These are phyloP conservation scores for Nycticorax nycticorax DNA, from an alignment of 2,113 vertebrate genomes.

Conservation along the genomic window DNA sequence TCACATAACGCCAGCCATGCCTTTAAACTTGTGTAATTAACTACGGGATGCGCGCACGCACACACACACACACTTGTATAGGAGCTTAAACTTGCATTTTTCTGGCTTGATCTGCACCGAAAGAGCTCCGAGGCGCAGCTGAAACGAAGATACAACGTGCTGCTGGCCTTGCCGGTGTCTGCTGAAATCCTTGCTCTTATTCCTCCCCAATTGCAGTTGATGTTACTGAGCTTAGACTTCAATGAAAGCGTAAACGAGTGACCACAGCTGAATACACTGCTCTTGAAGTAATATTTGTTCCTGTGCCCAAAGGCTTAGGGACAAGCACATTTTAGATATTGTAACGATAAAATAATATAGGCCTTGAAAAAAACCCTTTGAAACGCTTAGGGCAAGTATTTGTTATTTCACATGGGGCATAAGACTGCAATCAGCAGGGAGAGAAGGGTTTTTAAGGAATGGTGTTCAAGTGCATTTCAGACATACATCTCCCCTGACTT, in stretches of 20 bases:
- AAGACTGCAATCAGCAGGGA: not conserved
- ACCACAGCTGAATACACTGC: not conserved
- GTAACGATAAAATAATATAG: not conserved
- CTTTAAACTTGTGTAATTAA: not conserved
- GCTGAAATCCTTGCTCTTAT: not conserved
- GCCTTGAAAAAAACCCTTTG: not conserved
- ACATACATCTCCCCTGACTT: not conserved
- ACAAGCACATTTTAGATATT: not conserved
- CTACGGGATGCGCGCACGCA: not conserved
- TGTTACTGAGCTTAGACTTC: not conserved
- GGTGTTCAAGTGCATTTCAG: not conserved
- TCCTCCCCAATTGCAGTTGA: not conserved
- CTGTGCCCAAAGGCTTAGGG: not conserved
- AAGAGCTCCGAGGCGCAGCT: not conserved
- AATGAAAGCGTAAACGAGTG: not conserved
- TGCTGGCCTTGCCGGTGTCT: rapidly evolving
- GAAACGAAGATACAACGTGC: rapidly evolving
- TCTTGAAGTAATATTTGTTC: not conserved
- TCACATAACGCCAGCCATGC: not conserved
- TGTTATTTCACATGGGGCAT: not conserved
- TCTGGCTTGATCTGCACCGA: not conserved
- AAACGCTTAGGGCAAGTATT: not conserved
- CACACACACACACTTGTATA: not conserved
- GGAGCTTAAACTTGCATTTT: not conserved
- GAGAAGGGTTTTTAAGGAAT: not conserved